Evolutionary conservation across 2,113 vertebrate genomes (phyloP), one percentile per base, ranked within the genome.

Genomic region (Centrocercus urophasianus): DNA sequence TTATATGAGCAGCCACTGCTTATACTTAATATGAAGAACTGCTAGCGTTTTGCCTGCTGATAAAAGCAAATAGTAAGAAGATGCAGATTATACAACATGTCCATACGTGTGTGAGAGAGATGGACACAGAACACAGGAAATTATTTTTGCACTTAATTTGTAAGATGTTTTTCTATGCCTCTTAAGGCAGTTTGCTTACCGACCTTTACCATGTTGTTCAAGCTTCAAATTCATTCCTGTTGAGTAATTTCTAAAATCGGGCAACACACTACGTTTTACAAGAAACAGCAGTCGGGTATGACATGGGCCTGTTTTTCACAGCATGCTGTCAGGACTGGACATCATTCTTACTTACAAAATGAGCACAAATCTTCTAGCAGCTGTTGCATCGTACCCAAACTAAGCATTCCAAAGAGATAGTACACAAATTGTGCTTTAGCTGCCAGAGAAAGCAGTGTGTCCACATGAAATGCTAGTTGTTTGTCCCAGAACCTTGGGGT

Each of bases 211-310:
- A 88, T 88, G 79, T 88, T 93, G 72, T 74, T 93, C 95, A 91
- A 86, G 67, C 79, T 94, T 79, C 80, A 88, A 88, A 94, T 93
- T 96, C 93, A 95, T 95, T 95, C 85, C 87, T 64, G 87, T 92
- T 93, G 93, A 92, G 94, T 95, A 95, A 93, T 94, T 95, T 76
- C 94, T 95, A 90, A 96, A 96, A 93, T 80, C 75, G 88, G 94
- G 89, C 93, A 88, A 76, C 90, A 81, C 91, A 56, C 85, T 91
- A 72, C 80, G 77, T 91, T 88, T 83, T 80, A 88, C 93, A 89
- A 83, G 76, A 75, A 88, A 21, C 32, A 89, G 82, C 91, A 86
- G 87, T 7, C 1, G 67, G 84, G 32, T 76, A 92, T 60, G 72
- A 61, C 67, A 40, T 0, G 3, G 63, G 30, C 28, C 80, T 54